A percentile compares a stretch with the other conserved stretches of the same genome.
phyloP scores from a whole-genome alignment of 2,888 invertebrate genomes.

The Ceriagrion tenellum region DNA sequence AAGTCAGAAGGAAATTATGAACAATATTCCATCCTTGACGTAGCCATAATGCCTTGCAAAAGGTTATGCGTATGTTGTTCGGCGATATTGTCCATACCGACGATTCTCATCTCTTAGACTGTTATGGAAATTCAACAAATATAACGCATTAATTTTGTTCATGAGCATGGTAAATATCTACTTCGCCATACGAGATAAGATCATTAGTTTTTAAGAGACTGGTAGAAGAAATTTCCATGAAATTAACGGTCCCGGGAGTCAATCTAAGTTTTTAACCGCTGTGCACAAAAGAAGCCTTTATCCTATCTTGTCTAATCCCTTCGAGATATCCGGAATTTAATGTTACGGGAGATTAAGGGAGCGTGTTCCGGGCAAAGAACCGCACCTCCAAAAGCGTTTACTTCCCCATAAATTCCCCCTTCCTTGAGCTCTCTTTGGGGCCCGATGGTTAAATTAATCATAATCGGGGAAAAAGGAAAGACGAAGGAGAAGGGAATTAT shows the following conservation, averaged over 20 bases:
- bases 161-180: not conserved
- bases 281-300: not conserved
- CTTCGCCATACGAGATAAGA: not conserved
- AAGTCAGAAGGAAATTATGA: no score
- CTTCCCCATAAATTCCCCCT: not conserved
- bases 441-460: not conserved
- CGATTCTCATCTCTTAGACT: no score
- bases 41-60: no score
- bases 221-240: not conserved
- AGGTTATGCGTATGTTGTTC: no score
- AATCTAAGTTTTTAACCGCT: not conserved
- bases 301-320: not conserved
- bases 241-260: not conserved
- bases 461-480: not conserved
- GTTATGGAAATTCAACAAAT: no score
- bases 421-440: not conserved
- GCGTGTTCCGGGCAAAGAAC: not conserved
- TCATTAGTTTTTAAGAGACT: not conserved
- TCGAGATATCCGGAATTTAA: conserved; percentile 7
- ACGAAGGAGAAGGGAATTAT: not conserved
- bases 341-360: conserved; percentile 4
- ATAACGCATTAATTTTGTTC: no score
- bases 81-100: no score
- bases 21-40: no score
- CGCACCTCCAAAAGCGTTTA: not conserved